A percentile compares a stretch with the other conserved stretches of the same genome.
Conservation (phyloP, 2,113 vertebrate species). For the Himantopus leucocephalus region DNA sequence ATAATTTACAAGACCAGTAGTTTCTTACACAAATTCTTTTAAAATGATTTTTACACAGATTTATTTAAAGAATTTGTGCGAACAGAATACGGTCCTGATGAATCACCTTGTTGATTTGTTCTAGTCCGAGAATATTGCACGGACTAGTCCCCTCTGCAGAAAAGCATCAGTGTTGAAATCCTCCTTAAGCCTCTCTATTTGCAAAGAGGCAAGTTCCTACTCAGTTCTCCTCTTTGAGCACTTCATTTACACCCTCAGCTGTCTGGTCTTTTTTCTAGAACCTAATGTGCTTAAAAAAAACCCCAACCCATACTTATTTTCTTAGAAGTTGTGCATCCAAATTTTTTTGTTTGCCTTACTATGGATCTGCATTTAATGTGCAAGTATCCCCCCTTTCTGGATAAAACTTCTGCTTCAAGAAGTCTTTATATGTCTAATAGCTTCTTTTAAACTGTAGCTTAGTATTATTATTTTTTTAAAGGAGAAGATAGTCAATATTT, state of each 20-base stretch:
- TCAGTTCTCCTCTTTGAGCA: neutral
- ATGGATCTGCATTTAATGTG: neutral
- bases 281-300: neutral
- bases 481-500: neutral
- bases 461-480: neutral
- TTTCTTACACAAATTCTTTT: neutral
- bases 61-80: neutral
- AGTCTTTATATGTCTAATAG: neutral
- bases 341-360: neutral
- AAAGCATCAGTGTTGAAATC: neutral
- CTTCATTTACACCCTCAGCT: neutral
- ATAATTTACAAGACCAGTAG: neutral
- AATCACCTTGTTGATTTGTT: neutral
- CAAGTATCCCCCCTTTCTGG: neutral
- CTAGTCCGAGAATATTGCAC: neutral
- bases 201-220: neutral
- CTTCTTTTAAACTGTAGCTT: neutral
- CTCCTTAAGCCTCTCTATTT: neutral
- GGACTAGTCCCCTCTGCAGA: neutral
- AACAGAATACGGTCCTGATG: neutral
- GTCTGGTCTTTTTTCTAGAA: neutral
- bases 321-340: neutral
- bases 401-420: neutral
- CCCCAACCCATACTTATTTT: neutral
- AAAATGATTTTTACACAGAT: neutral